These are phyloP conservation scores for Onchidella celtica DNA, from an alignment of 2,888 invertebrate genomes.

Conservation along the genomic window DNA sequence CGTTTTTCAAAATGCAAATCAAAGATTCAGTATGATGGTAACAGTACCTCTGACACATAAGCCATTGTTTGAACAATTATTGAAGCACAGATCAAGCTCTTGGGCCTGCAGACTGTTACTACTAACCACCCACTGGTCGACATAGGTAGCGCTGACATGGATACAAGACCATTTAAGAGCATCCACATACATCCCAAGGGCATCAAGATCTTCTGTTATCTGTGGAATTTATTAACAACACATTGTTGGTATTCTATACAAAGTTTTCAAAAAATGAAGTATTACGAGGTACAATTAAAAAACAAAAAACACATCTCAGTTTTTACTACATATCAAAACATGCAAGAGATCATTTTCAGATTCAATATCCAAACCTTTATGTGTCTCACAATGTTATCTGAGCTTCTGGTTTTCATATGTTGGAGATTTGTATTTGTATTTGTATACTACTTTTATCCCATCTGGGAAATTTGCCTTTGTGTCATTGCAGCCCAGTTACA, in stretches of 20 bases:
- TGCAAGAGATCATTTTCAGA: too few relatives aligned
- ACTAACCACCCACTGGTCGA: constrained; percentile 1
- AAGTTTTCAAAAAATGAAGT: not conserved
- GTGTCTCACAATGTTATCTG: too few relatives aligned
- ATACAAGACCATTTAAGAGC: constrained; percentile 25
- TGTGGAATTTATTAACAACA: constrained; percentile 10
- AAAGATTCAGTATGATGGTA: too few relatives aligned
- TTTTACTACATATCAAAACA: too few relatives aligned
- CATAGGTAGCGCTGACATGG: constrained; percentile 9
- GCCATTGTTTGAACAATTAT: constrained; percentile 4
- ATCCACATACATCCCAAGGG: not conserved
- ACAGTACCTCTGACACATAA: constrained; percentile 31
- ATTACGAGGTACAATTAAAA: not conserved
- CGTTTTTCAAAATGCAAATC: too few relatives aligned
- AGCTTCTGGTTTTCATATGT: too few relatives aligned
- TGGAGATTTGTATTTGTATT: too few relatives aligned
- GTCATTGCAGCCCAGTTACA: too few relatives aligned
- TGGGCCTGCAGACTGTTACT: not conserved
- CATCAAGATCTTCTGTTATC: constrained; percentile 23
- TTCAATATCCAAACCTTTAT: too few relatives aligned
- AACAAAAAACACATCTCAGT: not conserved
- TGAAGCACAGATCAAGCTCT: constrained; percentile 25
- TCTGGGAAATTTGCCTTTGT: too few relatives aligned
- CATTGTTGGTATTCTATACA: not conserved
- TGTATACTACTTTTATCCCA: too few relatives aligned